phyloP scores from a whole-genome alignment of 2,797 vertebrate genomes.

The Gallinago solitaria region DNA sequence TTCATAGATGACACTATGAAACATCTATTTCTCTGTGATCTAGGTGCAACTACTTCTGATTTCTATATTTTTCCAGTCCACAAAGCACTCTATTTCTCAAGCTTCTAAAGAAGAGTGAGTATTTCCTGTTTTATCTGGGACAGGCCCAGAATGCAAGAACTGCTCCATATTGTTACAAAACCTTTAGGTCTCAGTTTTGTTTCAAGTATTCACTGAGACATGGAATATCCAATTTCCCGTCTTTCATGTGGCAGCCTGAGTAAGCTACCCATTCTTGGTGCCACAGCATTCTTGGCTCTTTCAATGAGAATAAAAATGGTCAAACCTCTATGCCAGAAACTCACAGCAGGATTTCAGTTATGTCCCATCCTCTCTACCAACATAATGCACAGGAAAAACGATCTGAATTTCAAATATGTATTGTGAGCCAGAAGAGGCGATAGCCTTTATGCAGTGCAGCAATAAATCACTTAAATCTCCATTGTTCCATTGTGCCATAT shows the following conservation, averaged over 20 bases:
- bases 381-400: not conserved
- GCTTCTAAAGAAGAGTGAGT: not conserved
- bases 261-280: not conserved
- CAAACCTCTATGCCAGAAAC: not conserved
- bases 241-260: not conserved
- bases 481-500: not conserved
- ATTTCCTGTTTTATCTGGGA: not conserved
- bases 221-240: not conserved
- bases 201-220: not conserved
- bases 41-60: not conserved
- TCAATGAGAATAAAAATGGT: not conserved
- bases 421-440: not conserved
- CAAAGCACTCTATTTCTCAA: not conserved
- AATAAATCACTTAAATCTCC: not conserved
- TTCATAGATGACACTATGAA: not conserved
- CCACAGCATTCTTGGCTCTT: not conserved
- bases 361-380: not conserved
- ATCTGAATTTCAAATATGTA: not conserved
- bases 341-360: not conserved
- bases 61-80: not conserved
- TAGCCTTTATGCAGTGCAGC: not conserved
- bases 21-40: not conserved
- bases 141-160: not conserved
- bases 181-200: not conserved
- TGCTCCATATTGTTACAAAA: not conserved